Evolutionary conservation across 2,888 invertebrate species (phyloP), one percentile per base, ranked within the genome.

Genomic region (Odontothrips loti): DNA sequence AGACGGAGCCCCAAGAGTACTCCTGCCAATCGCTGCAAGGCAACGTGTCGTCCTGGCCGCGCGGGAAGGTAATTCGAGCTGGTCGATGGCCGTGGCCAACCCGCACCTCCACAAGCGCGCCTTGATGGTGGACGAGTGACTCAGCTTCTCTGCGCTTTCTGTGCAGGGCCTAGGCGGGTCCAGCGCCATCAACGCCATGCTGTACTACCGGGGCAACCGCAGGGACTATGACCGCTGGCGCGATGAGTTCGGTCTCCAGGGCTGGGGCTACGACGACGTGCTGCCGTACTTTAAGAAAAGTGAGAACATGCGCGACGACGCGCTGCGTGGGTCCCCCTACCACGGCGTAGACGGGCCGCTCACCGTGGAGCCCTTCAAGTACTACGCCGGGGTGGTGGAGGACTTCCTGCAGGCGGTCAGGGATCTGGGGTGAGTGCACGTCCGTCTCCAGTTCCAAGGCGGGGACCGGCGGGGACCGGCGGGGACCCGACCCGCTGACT

Each of bases 171-270:
- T 95, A 43, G 90, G 90, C 0, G 96, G 96, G 0, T 93, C 92
- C 17, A 95, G 95, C 85, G 93, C 93, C 1, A 88, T 96, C 6
- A 96, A 96, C 86, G 96, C 95, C 23, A 96, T 96, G 96, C 89
- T 95, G 82, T 96, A 96, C 85, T 89, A 95, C 0, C 89, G 96
- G 81, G 96, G 96, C 0, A 95, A 96, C 86, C 91, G 90, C 80
- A 90, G 88, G 2, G 96, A 96, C 86, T 96, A 95, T 86, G 94
- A 97, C 85, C 88, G 90, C 29, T 97, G 96, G 96, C n/a, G 27
- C 23, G 27, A 23, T 10, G 23, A 75, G 12, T 75, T 75, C 68
- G 68, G 68, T 27, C 68, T 75, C 27, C 23, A 75, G 27, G 68
- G 68, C 23, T 75, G 68, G 68, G 68, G 68, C 11, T 89, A 88